Evolutionary conservation across 2,888 invertebrate species (phyloP), one percentile per base, ranked within the genome.

Genomic region (Bhutanitis thaidina): DNA sequence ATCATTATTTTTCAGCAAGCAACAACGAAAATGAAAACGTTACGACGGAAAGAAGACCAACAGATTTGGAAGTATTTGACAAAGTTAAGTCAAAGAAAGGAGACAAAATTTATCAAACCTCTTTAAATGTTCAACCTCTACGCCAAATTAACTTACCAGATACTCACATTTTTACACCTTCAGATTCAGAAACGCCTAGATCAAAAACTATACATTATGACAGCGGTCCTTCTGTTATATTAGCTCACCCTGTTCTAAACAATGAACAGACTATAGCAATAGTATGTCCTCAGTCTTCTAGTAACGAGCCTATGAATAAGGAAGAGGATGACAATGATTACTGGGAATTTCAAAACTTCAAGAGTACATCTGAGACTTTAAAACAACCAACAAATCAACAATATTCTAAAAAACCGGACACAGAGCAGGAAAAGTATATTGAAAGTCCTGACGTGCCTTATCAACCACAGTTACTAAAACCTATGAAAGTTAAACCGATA

Each of bases 201-300:
- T 90, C 90, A 27, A 90, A 88, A 71, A 90, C 89, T 14, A 90
- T 90, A 44, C 90, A 90, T 62, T 89, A 90, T 55, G 77, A 82
- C 54, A 73, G 57, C 44, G 66, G 61, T 40, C 70, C 78, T n/a
- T 57, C 74, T 9, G 69, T 77, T 16, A 64, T 84, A n/a, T 56
- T 81, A 34, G 75, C 81, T 13, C 76, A 79, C 55, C 52, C 65
- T 32, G 51, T n/a, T 10, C 9, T 65, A 40, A 62, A 62, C 10
- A 65, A 58, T 38, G 60, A 54, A 35, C 67, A 68, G 47, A 61
- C 62, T 50, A 14, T 47, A 36, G 64, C 69, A 32, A 59, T 55
- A 34, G 16, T 50, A 25, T 34, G 47, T 12, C 40, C 57, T n/a
- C 56, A 65, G 43, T 36, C 57, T 13, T 52, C 56, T 41, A 43